Evolutionary conservation across 2,797 vertebrate species (phyloP).

Genomic region (Clarias pachynema): DNA sequence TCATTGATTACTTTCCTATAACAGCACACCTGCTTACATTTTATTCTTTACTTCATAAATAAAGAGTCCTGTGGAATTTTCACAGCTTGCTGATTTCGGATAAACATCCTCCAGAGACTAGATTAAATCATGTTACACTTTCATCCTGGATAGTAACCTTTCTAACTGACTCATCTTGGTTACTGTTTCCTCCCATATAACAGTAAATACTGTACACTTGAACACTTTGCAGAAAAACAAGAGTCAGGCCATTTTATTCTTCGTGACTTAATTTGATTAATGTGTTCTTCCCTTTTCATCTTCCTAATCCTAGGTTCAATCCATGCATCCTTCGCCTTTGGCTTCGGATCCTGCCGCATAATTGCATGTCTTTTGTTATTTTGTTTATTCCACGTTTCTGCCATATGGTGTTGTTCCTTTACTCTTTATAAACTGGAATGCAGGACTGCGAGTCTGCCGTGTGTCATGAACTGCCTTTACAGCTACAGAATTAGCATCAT

Average conservation of each 20-base stretch:
- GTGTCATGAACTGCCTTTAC: slow-evolving; percentile 21
- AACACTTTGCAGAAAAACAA: not conserved
- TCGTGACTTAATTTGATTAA: not conserved
- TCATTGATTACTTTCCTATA: not conserved
- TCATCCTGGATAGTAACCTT: not conserved
- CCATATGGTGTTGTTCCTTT: slow-evolving; percentile 33
- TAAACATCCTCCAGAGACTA: not conserved
- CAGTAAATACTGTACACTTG: not conserved
- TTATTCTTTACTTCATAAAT: not conserved
- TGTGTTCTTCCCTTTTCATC: slow-evolving; percentile 18
- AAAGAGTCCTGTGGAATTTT: not conserved
- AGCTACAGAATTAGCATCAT: slow-evolving; percentile 35
- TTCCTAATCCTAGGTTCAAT: slow-evolving; percentile 10
- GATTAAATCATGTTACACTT: not conserved
- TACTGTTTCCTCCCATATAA: not conserved
- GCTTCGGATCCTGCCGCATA: slow-evolving; percentile 11
- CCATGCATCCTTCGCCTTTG: slow-evolving; percentile 5
- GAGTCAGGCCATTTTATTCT: not conserved
- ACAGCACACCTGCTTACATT: not conserved
- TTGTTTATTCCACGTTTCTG: slow-evolving; percentile 30
- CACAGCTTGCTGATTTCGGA: not conserved
- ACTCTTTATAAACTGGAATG: slow-evolving; percentile 30
- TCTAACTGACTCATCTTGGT: not conserved
- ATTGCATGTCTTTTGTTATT: slow-evolving; percentile 25
- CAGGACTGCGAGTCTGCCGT: slow-evolving; percentile 16